These are phyloP conservation scores for Linurgus olivaceus DNA, from an alignment of 2,797 vertebrate species.

Conservation along the genomic window DNA sequence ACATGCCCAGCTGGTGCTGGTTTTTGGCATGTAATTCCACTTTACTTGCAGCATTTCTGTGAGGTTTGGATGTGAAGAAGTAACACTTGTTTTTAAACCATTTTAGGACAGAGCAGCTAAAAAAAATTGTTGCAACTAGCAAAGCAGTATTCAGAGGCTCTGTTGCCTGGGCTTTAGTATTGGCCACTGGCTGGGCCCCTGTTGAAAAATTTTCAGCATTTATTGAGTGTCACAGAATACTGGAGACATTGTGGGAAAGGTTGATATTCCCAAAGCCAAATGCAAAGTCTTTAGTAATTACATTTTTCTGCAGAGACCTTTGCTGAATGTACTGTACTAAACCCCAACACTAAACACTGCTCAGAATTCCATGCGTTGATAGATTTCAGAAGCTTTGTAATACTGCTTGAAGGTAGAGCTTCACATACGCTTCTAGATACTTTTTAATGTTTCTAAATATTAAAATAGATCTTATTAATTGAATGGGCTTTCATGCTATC, in stretches of 20 bases:
- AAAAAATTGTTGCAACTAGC: not conserved
- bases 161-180: not conserved
- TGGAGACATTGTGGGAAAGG: not conserved
- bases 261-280: not conserved
- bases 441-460: not conserved
- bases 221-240: not conserved
- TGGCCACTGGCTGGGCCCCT: not conserved
- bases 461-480: not conserved
- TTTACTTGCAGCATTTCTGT: not conserved
- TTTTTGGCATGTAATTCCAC: not conserved
- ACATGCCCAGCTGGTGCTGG: not conserved
- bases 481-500: not conserved
- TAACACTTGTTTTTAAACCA: not conserved
- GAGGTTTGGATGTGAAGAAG: not conserved
- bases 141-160: not conserved
- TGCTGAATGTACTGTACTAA: not conserved
- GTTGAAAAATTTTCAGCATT: not conserved
- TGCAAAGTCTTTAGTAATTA: not conserved
- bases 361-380: not conserved
- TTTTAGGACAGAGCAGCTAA: not conserved
- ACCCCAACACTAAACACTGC: not conserved
- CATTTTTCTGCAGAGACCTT: slow-evolving; percentile 14
- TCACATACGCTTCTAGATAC: not conserved
- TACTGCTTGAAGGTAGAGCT: not conserved
- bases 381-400: not conserved